These are phyloP conservation scores for Phymorhynchus buccinoides DNA, from an alignment of 1,140 invertebrate genomes.

Conservation along the genomic window DNA sequence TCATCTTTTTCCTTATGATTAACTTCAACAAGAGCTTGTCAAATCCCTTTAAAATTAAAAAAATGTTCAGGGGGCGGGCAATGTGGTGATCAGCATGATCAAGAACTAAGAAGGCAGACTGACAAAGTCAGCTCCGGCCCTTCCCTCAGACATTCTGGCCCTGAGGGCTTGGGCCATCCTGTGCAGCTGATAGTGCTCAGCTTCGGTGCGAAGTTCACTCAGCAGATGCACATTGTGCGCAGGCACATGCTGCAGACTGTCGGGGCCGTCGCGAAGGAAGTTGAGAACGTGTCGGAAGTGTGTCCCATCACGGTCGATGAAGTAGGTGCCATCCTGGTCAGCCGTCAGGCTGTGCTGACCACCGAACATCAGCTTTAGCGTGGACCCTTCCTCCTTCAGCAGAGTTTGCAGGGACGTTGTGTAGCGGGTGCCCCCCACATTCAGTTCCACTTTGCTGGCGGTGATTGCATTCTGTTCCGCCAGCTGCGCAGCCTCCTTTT, in stretches of 20 bases:
- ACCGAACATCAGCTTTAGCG: slow-evolving; percentile 62
- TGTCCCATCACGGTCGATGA: slow-evolving; percentile 59
- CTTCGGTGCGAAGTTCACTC: slow-evolving; percentile 47
- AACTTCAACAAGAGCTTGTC: no score
- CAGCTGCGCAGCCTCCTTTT: slow-evolving; percentile 44
- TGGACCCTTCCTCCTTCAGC: slow-evolving; percentile 52
- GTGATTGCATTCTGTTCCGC: slow-evolving; percentile 46
- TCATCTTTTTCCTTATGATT: no score
- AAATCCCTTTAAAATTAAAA: no score
- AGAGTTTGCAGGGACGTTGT: slow-evolving; percentile 59
- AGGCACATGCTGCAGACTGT: slow-evolving; percentile 34
- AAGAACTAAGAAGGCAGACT: slow-evolving; percentile 1
- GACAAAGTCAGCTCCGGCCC: background rate
- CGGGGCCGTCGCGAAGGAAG: slow-evolving; percentile 51
- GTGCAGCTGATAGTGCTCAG: slow-evolving; percentile 45
- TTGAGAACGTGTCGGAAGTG: slow-evolving; percentile 60
- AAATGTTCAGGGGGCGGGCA: no score
- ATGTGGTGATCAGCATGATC: background rate
- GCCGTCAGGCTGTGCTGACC: slow-evolving; percentile 52
- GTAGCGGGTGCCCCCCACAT: slow-evolving; percentile 59
- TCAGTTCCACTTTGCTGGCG: slow-evolving; percentile 48
- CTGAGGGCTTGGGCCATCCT: slow-evolving; percentile 33
- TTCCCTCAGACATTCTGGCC: slow-evolving; percentile 31
- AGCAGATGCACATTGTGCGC: slow-evolving; percentile 34
- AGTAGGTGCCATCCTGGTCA: slow-evolving; percentile 47